These are phyloP conservation scores for Schrankia costaestrigalis DNA, from an alignment of 2,888 invertebrate species.

Conservation along the genomic window DNA sequence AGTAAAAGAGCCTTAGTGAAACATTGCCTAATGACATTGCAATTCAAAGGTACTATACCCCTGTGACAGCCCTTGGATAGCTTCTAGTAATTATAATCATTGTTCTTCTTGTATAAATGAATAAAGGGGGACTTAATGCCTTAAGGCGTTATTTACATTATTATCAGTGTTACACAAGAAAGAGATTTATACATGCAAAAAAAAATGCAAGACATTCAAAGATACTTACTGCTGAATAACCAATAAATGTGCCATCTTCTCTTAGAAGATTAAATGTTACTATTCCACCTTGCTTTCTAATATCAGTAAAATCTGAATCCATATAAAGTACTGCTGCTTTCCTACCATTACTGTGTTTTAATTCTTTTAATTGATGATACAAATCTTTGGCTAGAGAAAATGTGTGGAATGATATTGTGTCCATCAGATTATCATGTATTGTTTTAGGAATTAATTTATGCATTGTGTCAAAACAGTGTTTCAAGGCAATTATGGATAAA, in stretches of 20 bases:
- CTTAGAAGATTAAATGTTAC: slow-evolving; percentile 93
- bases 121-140: too few species aligned
- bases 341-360: slow-evolving; percentile 87
- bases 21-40: too few species aligned
- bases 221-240: slow-evolving; percentile 85
- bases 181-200: neutral
- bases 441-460: slow-evolving; percentile 81
- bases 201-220: neutral
- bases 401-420: slow-evolving; percentile 86
- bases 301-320: slow-evolving; percentile 84
- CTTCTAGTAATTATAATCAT: too few species aligned
- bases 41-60: too few species aligned
- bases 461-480: slow-evolving; percentile 90
- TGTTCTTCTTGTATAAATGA: too few species aligned
- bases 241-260: slow-evolving; percentile 88
- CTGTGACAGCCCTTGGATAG: too few species aligned
- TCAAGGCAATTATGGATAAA: slow-evolving; percentile 89
- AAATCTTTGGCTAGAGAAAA: slow-evolving; percentile 88
- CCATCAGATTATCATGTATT: slow-evolving; percentile 73
- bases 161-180: neutral
- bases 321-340: slow-evolving; percentile 87
- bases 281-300: slow-evolving; percentile 88
- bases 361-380: slow-evolving; percentile 79
- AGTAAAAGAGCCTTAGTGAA: too few species aligned
- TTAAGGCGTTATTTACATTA: too few species aligned